Conservation (phyloP, 1,140 invertebrate genomes). For the Zaprionus vittiger region DNA sequence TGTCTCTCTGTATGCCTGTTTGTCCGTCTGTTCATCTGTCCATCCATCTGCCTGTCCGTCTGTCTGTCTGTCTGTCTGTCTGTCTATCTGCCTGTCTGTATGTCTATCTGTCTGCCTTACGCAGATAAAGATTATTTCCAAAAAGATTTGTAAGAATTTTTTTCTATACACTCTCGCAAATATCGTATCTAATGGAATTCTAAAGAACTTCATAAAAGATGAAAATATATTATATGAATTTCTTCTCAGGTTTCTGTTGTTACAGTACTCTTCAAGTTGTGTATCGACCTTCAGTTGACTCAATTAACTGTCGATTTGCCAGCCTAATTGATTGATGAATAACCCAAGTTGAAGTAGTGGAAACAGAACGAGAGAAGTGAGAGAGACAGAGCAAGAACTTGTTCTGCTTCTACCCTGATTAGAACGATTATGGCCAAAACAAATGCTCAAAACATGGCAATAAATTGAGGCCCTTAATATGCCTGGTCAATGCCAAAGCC, state of each 20-base stretch:
- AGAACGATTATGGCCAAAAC: conserved; percentile 25
- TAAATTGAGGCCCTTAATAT: conserved; percentile 65
- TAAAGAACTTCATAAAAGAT: background rate
- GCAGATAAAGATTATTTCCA: too few relatives aligned
- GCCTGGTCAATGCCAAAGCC: conserved; percentile 66
- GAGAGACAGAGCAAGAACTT: background rate
- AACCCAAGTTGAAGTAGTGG: conserved; percentile 31
- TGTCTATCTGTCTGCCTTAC: too few relatives aligned
- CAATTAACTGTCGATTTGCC: conserved; percentile 34
- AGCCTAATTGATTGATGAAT: conserved; percentile 51
- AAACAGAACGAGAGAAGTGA: background rate
- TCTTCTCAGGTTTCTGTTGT: background rate
- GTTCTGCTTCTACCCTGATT: conserved; percentile 23
- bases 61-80: too few relatives aligned
- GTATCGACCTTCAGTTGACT: background rate
- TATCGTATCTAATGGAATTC: too few relatives aligned
- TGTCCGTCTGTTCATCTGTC: too few relatives aligned
- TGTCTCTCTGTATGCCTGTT: too few relatives aligned
- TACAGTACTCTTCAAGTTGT: background rate
- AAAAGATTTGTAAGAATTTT: too few relatives aligned
- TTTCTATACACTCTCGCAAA: too few relatives aligned
- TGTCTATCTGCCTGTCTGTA: too few relatives aligned
- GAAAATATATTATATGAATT: background rate
- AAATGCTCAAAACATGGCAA: conserved; percentile 50
- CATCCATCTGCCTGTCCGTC: accelerated